These are phyloP conservation scores for Nasua narica DNA, from an alignment of 2,797 vertebrate species.

Conservation along the genomic window DNA sequence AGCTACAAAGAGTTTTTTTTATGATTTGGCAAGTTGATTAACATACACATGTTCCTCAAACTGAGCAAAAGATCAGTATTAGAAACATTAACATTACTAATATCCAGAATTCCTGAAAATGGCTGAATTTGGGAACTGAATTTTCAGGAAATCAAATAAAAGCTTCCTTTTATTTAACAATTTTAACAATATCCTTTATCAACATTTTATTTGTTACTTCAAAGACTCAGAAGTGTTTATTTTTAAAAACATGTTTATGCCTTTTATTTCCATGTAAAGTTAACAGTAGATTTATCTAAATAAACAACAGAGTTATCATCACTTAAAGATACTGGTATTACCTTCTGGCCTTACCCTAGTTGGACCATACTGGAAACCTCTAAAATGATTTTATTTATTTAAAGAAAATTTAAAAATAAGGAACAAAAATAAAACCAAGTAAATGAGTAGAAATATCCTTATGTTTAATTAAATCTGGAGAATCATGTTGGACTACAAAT, in stretches of 20 bases:
- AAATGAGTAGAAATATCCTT: conserved; percentile 3
- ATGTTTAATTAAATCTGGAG: conserved; percentile 46
- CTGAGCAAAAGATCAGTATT: background rate
- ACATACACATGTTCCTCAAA: background rate
- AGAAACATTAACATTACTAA: background rate
- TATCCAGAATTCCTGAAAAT: conserved; percentile 36
- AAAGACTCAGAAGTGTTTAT: conserved; percentile 32
- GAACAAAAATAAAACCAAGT: background rate
- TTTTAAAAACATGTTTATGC: conserved; percentile 49
- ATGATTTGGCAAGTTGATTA: conserved; percentile 6
- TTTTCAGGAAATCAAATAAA: conserved; percentile 29
- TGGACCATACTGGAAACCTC: conserved; percentile 22
- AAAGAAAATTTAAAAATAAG: conserved; percentile 25
- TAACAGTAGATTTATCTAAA: background rate
- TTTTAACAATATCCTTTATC: background rate
- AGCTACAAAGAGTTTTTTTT: conserved; percentile 22
- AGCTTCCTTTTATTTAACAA: no score
- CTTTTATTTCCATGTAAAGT: conserved; percentile 43
- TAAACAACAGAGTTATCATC: background rate
- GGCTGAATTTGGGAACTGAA: background rate
- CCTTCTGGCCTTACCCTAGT: background rate
- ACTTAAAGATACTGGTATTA: background rate
- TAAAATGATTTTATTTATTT: conserved; percentile 30
- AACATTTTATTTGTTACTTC: conserved; percentile 25
- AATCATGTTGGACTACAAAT: conserved; percentile 24